Evolutionary conservation across 2,797 vertebrate species (phyloP).

Genomic region (Brachyalestes nurse): DNA sequence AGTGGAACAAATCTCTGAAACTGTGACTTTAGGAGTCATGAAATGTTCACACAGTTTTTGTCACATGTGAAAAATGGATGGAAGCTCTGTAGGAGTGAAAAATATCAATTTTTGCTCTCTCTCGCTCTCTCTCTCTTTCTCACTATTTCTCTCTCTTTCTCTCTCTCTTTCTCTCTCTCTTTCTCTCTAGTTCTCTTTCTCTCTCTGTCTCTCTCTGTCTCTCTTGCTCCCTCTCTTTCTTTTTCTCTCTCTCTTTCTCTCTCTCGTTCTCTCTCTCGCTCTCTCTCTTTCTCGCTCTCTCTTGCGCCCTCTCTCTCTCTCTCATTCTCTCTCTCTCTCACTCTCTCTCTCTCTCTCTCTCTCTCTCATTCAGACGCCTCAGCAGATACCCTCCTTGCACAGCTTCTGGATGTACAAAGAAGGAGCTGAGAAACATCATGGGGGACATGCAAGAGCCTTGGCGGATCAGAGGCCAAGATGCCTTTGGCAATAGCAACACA

Average conservation of each 20-base stretch:
- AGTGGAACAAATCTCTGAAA: neutral
- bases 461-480: slow-evolving; percentile 11
- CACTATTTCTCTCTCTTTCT: too few relatives aligned
- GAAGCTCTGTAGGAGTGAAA: neutral
- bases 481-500: slow-evolving; percentile 1
- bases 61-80: neutral
- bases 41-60: neutral
- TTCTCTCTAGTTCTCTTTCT: too few relatives aligned
- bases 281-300: too few relatives aligned
- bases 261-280: too few relatives aligned
- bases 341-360: neutral
- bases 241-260: too few relatives aligned
- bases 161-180: too few relatives aligned
- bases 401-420: slow-evolving; percentile 22
- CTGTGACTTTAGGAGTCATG: neutral
- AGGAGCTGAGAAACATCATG: slow-evolving; percentile 2
- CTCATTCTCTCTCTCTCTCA: too few relatives aligned
- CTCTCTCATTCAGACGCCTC: neutral
- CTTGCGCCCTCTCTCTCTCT: too few relatives aligned
- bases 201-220: too few relatives aligned
- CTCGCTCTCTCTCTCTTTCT: too few relatives aligned
- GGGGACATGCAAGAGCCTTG: neutral
- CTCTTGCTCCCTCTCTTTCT: too few relatives aligned
- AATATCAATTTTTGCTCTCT: neutral
- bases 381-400: slow-evolving; percentile 4